Conservation (phyloP, 2,113 vertebrate genomes). For the Dasyurus viverrinus region DNA sequence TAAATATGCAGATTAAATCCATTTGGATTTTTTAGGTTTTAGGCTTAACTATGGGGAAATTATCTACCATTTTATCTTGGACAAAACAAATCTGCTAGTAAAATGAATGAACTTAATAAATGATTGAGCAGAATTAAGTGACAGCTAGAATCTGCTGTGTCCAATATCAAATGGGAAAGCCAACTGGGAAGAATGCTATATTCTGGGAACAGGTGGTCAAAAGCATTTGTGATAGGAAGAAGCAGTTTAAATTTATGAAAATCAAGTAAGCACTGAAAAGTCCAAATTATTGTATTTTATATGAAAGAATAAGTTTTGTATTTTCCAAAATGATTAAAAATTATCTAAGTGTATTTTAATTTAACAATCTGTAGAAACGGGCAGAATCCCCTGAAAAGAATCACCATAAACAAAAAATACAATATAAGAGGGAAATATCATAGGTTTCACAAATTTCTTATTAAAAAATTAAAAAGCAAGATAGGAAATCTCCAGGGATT, state of each 20-base stretch:
- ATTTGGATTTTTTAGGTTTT: neutral
- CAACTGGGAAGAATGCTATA: slow-evolving; percentile 48
- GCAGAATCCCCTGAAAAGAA: neutral
- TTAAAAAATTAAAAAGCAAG: neutral
- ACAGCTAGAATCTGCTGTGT: slow-evolving; percentile 54
- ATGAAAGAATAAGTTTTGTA: slow-evolving; percentile 45
- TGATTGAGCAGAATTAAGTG: slow-evolving; percentile 37
- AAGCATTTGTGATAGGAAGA: slow-evolving; percentile 55
- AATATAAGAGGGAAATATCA: neutral
- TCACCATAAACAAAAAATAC: neutral
- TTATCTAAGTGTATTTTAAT: neutral
- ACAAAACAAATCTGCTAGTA: slow-evolving; percentile 36
- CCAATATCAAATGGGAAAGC: slow-evolving; percentile 60
- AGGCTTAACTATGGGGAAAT: slow-evolving; percentile 20
- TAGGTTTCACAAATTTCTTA: neutral
- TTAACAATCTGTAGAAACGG: neutral
- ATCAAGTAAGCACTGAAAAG: slow-evolving; percentile 36
- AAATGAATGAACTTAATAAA: slow-evolving; percentile 55
- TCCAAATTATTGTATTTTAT: slow-evolving; percentile 43
- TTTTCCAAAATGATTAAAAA: slow-evolving; percentile 20
- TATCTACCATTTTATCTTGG: slow-evolving; percentile 36
- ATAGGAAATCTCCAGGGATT: neutral
- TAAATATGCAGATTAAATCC: neutral
- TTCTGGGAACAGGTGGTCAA: slow-evolving; percentile 64
- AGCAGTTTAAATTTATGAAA: slow-evolving; percentile 59